Percentiles rank a stretch among this genome's conserved stretches.
These are phyloP conservation scores for Drosophila littoralis DNA, from an alignment of 1,140 invertebrate genomes.

Conservation along the genomic window DNA sequence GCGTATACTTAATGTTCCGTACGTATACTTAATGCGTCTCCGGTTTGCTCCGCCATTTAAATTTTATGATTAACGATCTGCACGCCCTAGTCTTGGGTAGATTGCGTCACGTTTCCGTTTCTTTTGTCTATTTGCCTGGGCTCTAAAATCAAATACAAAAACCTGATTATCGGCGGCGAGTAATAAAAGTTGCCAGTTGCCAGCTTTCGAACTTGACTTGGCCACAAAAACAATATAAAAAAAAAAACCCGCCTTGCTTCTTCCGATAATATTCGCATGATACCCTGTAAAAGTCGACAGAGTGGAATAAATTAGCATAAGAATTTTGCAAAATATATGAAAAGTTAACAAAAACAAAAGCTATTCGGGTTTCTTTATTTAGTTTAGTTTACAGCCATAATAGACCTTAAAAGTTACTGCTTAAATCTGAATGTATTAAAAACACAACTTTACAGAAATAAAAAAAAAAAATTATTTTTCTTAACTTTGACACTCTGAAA, in stretches of 20 bases:
- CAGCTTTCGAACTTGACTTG: conserved; percentile 20
- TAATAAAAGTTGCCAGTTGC: conserved; percentile 5
- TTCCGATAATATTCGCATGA: conserved; percentile 21
- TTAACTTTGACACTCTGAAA: no score
- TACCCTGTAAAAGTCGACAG: not conserved
- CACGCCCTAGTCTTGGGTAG: not conserved
- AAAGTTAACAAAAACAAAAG: no score
- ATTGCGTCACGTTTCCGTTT: conserved; percentile 37
- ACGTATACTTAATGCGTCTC: not conserved
- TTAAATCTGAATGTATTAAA: no score
- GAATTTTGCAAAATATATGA: no score
- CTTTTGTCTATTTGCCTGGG: conserved; percentile 16
- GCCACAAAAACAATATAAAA: conserved; percentile 1
- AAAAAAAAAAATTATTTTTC: no score
- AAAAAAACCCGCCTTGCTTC: not conserved
- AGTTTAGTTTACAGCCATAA: no score
- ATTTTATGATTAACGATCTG: conserved; percentile 48
- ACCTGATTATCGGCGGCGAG: conserved; percentile 23
- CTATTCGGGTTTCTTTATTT: not conserved
- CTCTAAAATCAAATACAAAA: conserved; percentile 4
- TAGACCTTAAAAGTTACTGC: no score
- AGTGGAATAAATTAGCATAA: no score
- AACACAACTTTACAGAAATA: no score
- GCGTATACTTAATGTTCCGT: conserved; percentile 31
- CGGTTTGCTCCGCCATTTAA: conserved; percentile 7